Evolutionary conservation across 1,140 invertebrate genomes (phyloP).

Genomic region (Drosophila rufa): DNA sequence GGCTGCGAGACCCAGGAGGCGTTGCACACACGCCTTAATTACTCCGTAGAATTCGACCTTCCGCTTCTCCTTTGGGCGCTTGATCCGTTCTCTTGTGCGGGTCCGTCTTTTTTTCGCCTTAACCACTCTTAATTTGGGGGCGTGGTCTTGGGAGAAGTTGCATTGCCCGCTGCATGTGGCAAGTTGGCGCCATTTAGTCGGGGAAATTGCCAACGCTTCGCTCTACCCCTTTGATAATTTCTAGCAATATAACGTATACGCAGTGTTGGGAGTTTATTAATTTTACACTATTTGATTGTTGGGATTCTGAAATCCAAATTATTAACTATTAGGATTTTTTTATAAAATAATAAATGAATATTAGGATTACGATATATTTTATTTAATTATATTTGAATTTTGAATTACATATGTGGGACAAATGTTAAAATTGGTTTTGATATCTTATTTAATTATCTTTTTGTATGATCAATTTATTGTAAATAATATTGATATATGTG

Average conservation of each 20-base stretch:
- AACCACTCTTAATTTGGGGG: constrained; percentile 17
- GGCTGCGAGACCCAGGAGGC: constrained; percentile 1
- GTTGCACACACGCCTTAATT: constrained; percentile 52
- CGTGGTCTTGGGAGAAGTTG: constrained; percentile 28
- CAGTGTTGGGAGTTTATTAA: not conserved
- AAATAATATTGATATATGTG: too few relatives aligned
- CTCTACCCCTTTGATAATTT: constrained; percentile 6
- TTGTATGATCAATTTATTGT: too few relatives aligned
- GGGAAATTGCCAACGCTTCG: constrained; percentile 6
- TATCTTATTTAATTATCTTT: too few relatives aligned
- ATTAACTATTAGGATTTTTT: too few relatives aligned
- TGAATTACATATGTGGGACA: too few relatives aligned
- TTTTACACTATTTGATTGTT: too few relatives aligned
- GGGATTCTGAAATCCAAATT: too few relatives aligned
- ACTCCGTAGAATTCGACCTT: constrained; percentile 21
- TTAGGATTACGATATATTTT: too few relatives aligned
- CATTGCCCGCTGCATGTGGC: constrained; percentile 9
- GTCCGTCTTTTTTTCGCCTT: constrained; percentile 13
- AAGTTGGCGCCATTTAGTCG: constrained; percentile 18
- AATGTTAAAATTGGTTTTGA: too few relatives aligned
- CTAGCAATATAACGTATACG: constrained; percentile 37
- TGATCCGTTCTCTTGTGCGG: constrained; percentile 4
- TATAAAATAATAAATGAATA: too few relatives aligned
- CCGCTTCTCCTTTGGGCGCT: not conserved
- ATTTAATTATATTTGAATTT: too few relatives aligned